Conservation (phyloP, 2,797 vertebrate genomes). For the Chelidonichthys spinosus region DNA sequence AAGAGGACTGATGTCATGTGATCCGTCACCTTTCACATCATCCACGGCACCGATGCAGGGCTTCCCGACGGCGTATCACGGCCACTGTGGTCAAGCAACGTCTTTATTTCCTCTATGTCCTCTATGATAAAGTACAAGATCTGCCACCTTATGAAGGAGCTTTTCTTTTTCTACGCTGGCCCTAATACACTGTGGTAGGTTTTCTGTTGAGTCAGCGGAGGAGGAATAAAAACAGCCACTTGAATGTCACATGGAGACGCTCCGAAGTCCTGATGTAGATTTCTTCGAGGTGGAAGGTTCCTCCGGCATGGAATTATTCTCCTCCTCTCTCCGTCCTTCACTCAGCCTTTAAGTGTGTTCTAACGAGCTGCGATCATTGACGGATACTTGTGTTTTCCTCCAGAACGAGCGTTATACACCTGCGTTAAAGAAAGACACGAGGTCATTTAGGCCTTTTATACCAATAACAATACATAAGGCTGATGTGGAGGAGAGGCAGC, state of each 20-base stretch:
- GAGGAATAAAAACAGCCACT: conserved; percentile 38
- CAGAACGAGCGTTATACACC: conserved; percentile 9
- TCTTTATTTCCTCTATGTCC: too few relatives aligned
- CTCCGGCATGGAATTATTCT: conserved; percentile 40
- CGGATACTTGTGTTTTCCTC: conserved; percentile 38
- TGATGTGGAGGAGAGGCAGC: conserved; percentile 4
- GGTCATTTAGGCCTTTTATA: conserved; percentile 31
- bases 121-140: not conserved
- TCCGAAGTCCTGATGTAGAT: conserved; percentile 55
- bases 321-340: conserved; percentile 43
- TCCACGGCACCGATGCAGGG: not conserved
- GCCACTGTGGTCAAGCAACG: too few relatives aligned
- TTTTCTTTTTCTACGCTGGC: too few relatives aligned
- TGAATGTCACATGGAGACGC: conserved; percentile 61
- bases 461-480: conserved; percentile 25
- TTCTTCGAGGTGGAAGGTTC: conserved; percentile 58
- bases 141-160: too few relatives aligned
- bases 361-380: conserved; percentile 76
- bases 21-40: conserved; percentile 31
- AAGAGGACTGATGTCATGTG: conserved; percentile 22
- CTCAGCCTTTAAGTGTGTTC: conserved; percentile 63
- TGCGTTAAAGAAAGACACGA: conserved; percentile 23
- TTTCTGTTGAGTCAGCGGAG: not conserved
- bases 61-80: too few relatives aligned
- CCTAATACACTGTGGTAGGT: too few relatives aligned